Percentiles rank a stretch among this genome's conserved stretches.
Evolutionary conservation across 2,797 vertebrate species (phyloP).

Genomic region (Acrossocheilus wenchowensis): DNA sequence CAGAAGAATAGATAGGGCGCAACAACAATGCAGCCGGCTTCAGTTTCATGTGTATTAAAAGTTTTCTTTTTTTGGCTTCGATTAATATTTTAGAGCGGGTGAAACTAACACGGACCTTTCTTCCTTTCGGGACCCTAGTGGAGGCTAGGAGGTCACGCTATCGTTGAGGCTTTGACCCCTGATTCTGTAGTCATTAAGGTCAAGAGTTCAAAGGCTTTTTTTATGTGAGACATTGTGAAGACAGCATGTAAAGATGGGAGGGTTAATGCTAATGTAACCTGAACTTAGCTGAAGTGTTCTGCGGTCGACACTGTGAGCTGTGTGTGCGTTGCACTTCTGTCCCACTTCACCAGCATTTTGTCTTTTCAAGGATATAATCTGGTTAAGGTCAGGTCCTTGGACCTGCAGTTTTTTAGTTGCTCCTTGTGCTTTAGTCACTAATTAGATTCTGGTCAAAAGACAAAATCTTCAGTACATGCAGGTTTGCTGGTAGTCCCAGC

Average conservation of each 20-base stretch:
- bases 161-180: not conserved
- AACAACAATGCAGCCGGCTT: constrained; percentile 55
- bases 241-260: constrained; percentile 12
- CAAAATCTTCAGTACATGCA: not conserved
- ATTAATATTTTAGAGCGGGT: constrained; percentile 61
- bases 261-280: constrained; percentile 41
- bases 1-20: constrained; percentile 47
- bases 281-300: constrained; percentile 16
- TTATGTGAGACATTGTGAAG: constrained; percentile 10
- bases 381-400: constrained; percentile 36
- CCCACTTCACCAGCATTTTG: constrained; percentile 3
- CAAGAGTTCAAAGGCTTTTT: constrained; percentile 34
- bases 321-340: constrained; percentile 6
- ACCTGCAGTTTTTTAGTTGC: not conserved
- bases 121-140: not conserved
- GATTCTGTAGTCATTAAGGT: constrained; percentile 38
- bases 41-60: constrained; percentile 61
- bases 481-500: not conserved
- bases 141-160: not conserved
- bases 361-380: constrained; percentile 13
- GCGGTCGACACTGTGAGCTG: not conserved
- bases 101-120: constrained; percentile 49
- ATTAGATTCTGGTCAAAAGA: not conserved
- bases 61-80: constrained; percentile 45
- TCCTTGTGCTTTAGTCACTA: no score